phyloP scores from a whole-genome alignment of 2,888 invertebrate genomes.

The Arctia plantaginis region DNA sequence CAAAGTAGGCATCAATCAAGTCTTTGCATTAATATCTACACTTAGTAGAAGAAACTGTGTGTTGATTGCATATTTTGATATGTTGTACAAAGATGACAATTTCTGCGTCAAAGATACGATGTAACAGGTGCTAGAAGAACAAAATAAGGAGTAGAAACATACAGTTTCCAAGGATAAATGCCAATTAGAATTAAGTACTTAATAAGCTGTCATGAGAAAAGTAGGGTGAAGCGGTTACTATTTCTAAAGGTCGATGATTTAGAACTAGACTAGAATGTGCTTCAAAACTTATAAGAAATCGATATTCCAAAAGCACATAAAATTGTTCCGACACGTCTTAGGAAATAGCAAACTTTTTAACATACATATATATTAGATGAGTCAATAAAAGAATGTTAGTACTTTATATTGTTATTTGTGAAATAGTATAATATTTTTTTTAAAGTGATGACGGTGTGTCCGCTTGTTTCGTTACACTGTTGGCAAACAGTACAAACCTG shows the following conservation, averaged over 20 bases:
- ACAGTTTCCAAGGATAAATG: conserved; percentile 37
- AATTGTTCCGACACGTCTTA: conserved; percentile 26
- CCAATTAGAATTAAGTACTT: conserved; percentile 52
- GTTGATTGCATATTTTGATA: conserved; percentile 71
- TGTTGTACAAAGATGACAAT: conserved; percentile 58
- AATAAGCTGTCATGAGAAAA: conserved; percentile 45
- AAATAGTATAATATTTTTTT: not conserved
- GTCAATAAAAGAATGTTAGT: conserved; percentile 9
- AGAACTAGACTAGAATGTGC: conserved; percentile 55
- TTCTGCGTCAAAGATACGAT: conserved; percentile 14
- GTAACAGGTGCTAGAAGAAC: conserved; percentile 20
- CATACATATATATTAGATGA: conserved; percentile 2
- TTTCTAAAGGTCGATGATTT: conserved; percentile 46
- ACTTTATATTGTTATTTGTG: not conserved
- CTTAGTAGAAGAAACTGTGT: conserved; percentile 57
- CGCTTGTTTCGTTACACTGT: not conserved
- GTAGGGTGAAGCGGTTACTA: conserved; percentile 28
- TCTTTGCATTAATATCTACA: conserved; percentile 70
- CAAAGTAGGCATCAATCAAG: conserved; percentile 65
- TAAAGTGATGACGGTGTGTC: not conserved
- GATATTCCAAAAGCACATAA: conserved; percentile 23
- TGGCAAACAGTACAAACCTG: not conserved
- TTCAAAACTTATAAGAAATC: conserved; percentile 39
- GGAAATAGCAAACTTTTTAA: conserved; percentile 19
- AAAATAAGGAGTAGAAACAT: conserved; percentile 19